Evolutionary conservation across 1,140 invertebrate genomes (phyloP).

Genomic region (Sesamia nonagrioides): DNA sequence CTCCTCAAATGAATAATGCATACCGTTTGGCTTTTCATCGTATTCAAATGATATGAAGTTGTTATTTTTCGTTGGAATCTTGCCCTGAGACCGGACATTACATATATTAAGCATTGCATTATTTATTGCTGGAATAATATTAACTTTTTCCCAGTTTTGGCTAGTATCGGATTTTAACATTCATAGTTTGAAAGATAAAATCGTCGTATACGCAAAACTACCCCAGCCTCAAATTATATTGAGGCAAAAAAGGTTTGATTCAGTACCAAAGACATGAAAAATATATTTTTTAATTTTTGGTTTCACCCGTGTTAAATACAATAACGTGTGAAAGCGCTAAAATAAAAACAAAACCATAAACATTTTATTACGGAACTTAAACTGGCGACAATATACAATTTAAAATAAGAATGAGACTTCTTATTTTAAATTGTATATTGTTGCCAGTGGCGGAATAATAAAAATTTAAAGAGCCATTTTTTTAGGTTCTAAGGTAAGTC

Average conservation of each 20-base stretch:
- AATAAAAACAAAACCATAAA: neutral
- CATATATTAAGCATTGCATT: conserved; percentile 52
- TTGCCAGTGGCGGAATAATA: neutral
- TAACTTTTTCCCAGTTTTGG: neutral
- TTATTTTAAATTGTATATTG: no score
- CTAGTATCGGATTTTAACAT: neutral
- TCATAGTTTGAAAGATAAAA: neutral
- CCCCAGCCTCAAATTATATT: no score
- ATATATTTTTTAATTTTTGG: no score
- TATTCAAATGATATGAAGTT: conserved; percentile 74
- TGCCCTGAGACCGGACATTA: conserved; percentile 70
- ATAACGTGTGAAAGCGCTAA: no score
- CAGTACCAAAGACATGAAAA: no score
- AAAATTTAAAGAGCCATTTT: neutral
- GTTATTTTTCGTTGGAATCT: conserved; percentile 75
- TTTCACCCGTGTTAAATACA: no score
- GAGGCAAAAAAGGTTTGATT: no score
- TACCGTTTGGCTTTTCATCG: conserved; percentile 74
- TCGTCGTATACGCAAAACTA: neutral
- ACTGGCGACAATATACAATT: neutral
- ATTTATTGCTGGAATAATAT: conserved; percentile 24
- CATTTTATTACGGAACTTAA: neutral
- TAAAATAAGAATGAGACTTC: neutral
- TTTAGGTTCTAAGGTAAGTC: neutral
- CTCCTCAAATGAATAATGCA: conserved; percentile 69